Base-by-base conservation (phyloP, 2,797 vertebrate genomes). In the Moxostoma hubbsi region DNA sequence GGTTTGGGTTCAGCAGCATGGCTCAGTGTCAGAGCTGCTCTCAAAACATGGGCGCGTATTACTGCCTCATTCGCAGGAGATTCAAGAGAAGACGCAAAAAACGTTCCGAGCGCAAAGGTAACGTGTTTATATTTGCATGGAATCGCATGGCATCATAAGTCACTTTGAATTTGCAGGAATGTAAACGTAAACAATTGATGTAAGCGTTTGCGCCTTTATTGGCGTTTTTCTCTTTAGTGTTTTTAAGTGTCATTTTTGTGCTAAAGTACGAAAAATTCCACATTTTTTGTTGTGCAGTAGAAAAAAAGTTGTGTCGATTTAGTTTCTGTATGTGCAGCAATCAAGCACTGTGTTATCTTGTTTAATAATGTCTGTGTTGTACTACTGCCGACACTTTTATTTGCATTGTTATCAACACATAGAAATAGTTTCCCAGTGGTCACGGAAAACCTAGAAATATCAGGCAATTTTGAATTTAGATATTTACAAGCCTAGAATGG, bases 81-180 rank as follows among this genome's bases (percentile, higher is more conserved):
- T 89, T 84, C 73, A 95, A 89, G 75, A 86, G 93, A 85, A 93
- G 95, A 85, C 90, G 94, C 77, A 93, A 85, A 79, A 96, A 91
- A 69, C 86, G 89, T 49, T 94, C 90, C 0, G 90, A 95, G 61
- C 90, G 87, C 79, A 95, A 87, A 95, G 95, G 96, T 95, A 93
- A 77, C 12, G 11, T 8, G 4, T n/a, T 54, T 7, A 47, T n/a
- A 6, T 51, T 50, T 51, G 16, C 16, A 24, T 24, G 2, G 24
- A 24, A 24, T 24, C 2, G 24, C 24, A 24, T 24, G 24, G 2
- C 24, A 24, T 24, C 24, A 24, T 24, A 24, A 24, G 24, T 24
- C 24, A 24, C 24, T 24, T 24, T 24, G 24, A 24, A 24, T 24
- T 24, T 24, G 24, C 24, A 2, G 1, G 24, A 24, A 24, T 24